Conservation (phyloP, 2,888 invertebrate species). For the Archaeoteleia sp. region DNA sequence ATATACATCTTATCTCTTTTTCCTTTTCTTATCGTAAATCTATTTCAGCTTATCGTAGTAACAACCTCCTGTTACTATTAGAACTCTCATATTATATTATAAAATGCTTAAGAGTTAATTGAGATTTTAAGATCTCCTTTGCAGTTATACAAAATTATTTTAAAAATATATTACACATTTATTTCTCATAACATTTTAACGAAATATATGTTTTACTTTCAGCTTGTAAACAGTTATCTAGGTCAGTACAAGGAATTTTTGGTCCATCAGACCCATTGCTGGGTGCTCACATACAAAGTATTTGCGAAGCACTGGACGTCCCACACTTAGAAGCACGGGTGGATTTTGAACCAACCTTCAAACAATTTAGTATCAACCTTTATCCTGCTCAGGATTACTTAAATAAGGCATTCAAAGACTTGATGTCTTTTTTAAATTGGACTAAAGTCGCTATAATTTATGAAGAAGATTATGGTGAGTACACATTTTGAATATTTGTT, state of each 20-base stretch:
- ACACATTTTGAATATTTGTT: too few relatives aligned
- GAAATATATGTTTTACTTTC: conserved; percentile 63
- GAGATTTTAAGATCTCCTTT: too few relatives aligned
- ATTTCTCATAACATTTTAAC: too few relatives aligned
- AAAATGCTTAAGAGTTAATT: too few relatives aligned
- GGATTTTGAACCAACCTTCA: conserved; percentile 80
- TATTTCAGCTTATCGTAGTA: conserved; percentile 7
- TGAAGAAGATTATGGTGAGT: conserved; percentile 91
- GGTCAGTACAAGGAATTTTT: conserved; percentile 91
- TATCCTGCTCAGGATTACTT: conserved; percentile 89
- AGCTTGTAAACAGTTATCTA: conserved; percentile 89
- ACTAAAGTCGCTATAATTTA: conserved; percentile 94
- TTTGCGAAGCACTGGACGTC: conserved; percentile 91
- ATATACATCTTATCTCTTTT: conserved; percentile 25
- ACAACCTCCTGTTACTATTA: conserved; percentile 33
- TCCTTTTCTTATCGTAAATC: conserved; percentile 3
- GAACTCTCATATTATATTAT: too few relatives aligned
- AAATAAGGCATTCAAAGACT: conserved; percentile 88
- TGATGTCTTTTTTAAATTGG: conserved; percentile 93
- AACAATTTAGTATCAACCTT: conserved; percentile 90
- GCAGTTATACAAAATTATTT: too few relatives aligned
- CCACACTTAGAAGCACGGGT: conserved; percentile 89
- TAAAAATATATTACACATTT: too few relatives aligned
- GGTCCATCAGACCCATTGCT: conserved; percentile 90
- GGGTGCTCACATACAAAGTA: conserved; percentile 89